Conservation (phyloP, 1,140 invertebrate species). For the Zaprionus gabonicus region DNA sequence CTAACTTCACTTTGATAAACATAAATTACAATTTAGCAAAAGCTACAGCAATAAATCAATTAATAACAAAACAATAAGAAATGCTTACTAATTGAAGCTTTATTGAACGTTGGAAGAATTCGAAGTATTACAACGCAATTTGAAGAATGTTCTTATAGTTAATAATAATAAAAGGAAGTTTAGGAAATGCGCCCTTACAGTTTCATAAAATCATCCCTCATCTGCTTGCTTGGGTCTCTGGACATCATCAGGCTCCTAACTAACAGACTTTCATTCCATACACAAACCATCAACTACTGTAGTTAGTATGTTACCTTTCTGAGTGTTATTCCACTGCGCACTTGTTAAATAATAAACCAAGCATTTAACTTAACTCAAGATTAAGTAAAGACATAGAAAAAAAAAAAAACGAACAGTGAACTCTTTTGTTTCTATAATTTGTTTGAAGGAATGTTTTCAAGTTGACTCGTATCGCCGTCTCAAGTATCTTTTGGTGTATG, state of each 20-base stretch:
- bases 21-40: slow-evolving; percentile 34
- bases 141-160: background rate
- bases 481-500: slow-evolving; percentile 35
- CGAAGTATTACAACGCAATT: background rate
- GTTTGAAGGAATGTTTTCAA: slow-evolving; percentile 28
- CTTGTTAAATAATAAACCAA: slow-evolving; percentile 11
- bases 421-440: slow-evolving; percentile 1
- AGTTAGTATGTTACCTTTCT: slow-evolving; percentile 15
- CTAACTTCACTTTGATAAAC: slow-evolving; percentile 22
- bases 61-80: slow-evolving; percentile 5
- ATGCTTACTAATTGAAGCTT: slow-evolving; percentile 12
- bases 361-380: slow-evolving; percentile 1
- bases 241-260: background rate
- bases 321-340: slow-evolving; percentile 24
- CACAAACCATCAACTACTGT: background rate
- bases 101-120: slow-evolving; percentile 1
- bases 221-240: background rate
- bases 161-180: background rate
- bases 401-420: slow-evolving; percentile 11
- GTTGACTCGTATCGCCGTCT: slow-evolving; percentile 3
- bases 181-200: background rate
- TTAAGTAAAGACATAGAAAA: background rate
- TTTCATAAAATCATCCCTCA: background rate
- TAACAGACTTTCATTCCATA: background rate
- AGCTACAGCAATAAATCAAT: background rate